These are phyloP conservation scores for Panzeria rudis DNA, from an alignment of 2,888 invertebrate genomes.

Conservation along the genomic window DNA sequence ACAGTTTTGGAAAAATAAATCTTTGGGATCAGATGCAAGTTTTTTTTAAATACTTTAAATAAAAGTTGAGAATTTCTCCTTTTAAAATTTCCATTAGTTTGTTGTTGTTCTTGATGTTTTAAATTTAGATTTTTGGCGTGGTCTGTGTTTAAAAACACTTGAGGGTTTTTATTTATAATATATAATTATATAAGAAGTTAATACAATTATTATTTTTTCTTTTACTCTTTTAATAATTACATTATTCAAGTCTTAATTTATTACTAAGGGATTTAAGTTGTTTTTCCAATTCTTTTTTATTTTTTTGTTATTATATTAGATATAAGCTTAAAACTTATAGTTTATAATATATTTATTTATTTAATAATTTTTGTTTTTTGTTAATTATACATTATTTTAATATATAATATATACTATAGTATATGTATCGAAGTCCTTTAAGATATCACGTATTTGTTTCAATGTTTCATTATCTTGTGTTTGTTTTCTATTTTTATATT, in stretches of 20 bases:
- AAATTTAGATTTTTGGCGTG: conserved; percentile 72
- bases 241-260: conserved; percentile 69
- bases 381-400: conserved; percentile 75
- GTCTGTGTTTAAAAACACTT: conserved; percentile 72
- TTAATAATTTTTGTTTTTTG: conserved; percentile 70
- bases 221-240: conserved; percentile 41
- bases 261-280: conserved; percentile 46
- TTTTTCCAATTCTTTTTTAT: conserved; percentile 59
- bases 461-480: conserved; percentile 83
- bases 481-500: conserved; percentile 77
- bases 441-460: conserved; percentile 84
- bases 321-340: conserved; percentile 72
- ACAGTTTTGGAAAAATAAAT: conserved; percentile 71
- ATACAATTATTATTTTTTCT: conserved; percentile 56
- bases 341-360: conserved; percentile 76
- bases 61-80: conserved; percentile 61
- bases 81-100: conserved; percentile 61
- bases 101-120: conserved; percentile 59
- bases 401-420: conserved; percentile 82
- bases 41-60: conserved; percentile 68
- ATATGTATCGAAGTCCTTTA: conserved; percentile 84
- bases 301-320: conserved; percentile 58
- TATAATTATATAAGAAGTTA: conserved; percentile 53
- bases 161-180: conserved; percentile 60
- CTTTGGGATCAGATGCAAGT: conserved; percentile 72